These are phyloP conservation scores for Bursaphelenchus mucronatus DNA, from an alignment of 1,140 invertebrate species.

Conservation along the genomic window DNA sequence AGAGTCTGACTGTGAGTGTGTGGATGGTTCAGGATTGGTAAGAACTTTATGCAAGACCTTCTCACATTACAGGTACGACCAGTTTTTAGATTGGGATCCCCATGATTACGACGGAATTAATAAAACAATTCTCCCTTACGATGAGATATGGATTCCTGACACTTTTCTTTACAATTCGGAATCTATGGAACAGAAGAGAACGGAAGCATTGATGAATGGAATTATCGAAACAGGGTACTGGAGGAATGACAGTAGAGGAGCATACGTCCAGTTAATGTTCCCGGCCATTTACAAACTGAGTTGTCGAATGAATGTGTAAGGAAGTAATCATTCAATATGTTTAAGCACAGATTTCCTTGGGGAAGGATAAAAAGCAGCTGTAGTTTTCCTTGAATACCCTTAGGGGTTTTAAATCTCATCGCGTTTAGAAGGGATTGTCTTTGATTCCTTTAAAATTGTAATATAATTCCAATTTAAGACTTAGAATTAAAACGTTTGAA, in stretches of 20 bases:
- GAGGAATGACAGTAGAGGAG: slow-evolving; percentile 39
- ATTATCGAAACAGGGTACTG: slow-evolving; percentile 59
- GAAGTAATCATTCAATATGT: not conserved
- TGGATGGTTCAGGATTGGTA: slow-evolving; percentile 61
- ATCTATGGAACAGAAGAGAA: slow-evolving; percentile 52
- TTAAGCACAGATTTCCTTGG: not conserved
- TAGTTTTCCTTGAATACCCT: not conserved
- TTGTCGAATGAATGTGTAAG: slow-evolving; percentile 57
- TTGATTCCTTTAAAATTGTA: too few relatives aligned
- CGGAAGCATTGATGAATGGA: slow-evolving; percentile 60
- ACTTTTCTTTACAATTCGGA: slow-evolving; percentile 59
- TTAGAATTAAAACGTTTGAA: too few relatives aligned
- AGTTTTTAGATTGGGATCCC: slow-evolving; percentile 48
- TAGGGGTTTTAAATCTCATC: too few relatives aligned
- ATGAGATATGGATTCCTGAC: slow-evolving; percentile 57
- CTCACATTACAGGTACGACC: slow-evolving; percentile 10
- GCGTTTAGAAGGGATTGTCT: too few relatives aligned
- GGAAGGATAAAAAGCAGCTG: slow-evolving; percentile 3
- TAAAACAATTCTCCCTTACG: slow-evolving; percentile 55
- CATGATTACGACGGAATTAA: slow-evolving; percentile 57
- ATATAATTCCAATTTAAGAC: too few relatives aligned
- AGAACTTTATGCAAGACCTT: slow-evolving; percentile 47
- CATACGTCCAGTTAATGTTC: slow-evolving; percentile 57
- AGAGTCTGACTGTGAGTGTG: slow-evolving; percentile 53
- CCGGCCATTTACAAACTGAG: slow-evolving; percentile 58